These are phyloP conservation scores for Drepana arcuata DNA, from an alignment of 1,140 invertebrate species.

Conservation along the genomic window DNA sequence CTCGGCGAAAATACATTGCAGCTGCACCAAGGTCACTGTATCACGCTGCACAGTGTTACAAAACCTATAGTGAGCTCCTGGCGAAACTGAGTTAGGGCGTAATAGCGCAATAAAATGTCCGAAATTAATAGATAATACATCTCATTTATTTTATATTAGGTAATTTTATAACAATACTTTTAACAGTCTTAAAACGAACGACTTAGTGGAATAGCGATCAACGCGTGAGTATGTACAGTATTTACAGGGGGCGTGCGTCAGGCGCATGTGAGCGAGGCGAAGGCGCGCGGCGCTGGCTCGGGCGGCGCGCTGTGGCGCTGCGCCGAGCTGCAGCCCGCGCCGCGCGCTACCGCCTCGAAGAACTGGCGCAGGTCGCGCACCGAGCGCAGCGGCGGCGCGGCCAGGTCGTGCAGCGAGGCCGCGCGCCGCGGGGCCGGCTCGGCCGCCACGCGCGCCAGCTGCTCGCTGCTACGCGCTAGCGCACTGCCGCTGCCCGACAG, in stretches of 20 bases:
- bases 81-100: not conserved
- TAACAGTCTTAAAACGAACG: conserved; percentile 69
- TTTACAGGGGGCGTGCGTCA: conserved; percentile 41
- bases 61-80: no score
- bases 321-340: conserved; percentile 32
- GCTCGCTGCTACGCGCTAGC: conserved; percentile 54
- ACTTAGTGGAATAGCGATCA: conserved; percentile 56
- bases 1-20: not conserved
- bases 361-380: conserved; percentile 60
- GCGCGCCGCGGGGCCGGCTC: conserved; percentile 49
- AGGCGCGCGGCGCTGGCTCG: conserved; percentile 40
- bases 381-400: conserved; percentile 55
- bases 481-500: conserved; percentile 42
- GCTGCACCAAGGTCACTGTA: not conserved
- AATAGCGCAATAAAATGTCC: conserved; percentile 15
- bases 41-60: not conserved
- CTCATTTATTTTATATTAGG: conserved; percentile 62
- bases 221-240: conserved; percentile 57
- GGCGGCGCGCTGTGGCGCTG: conserved; percentile 43
- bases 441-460: conserved; percentile 36
- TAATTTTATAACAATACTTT: conserved; percentile 67
- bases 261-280: conserved; percentile 55
- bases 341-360: conserved; percentile 61
- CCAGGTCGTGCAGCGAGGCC: conserved; percentile 54
- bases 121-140: conserved; percentile 45